Base-by-base conservation (phyloP, 2,888 invertebrate genomes). In the Noctua janthina region DNA sequence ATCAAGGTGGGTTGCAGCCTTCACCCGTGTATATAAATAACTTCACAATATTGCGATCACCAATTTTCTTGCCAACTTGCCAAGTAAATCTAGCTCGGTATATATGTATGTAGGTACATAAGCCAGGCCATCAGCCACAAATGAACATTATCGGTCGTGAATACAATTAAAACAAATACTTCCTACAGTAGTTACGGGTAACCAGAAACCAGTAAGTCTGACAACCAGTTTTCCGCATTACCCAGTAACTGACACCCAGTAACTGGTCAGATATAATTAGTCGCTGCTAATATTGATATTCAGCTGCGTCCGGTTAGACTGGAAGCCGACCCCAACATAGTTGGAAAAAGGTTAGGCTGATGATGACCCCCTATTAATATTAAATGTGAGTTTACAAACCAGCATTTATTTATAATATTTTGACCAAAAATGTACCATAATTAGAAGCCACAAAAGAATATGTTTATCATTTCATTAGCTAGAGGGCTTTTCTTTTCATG, bases 1-100 rank as follows among this genome's bases (percentile, higher is more conserved):
- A 71, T 59, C n/a, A 71, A 78, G 73, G 62, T 67, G 72, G 69
- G 66, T n/a, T n/a, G 71, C 29, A 62, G 62, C 75, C 79, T 75
- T 74, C 79, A 76, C 66, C 59, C 46, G 35, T n/a, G 35, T 51
- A 2, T 83, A 87, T 74, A 56, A 74, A 85, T 87, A 85, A 43
- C 51, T 35, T 49, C n/a, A 56, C 46, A 76, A 71, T 77, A 79
- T 76, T 74, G 51, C 56, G n/a, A 68, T 74, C 39, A 76, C 75
- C 29, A 74, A 73, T 76, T 64, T 62, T 43, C 74, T 78, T 78
- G 83, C 83, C 71, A 83, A 76, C 64, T 71, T 86, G 46, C 83
- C 79, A 74, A 74, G 76, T 69, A 71, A 39, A 86, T 78, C 39
- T 74, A 70, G 54, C 73, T 35, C 51, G 51, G n/a, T 70, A 59